Evolutionary conservation across 1,140 invertebrate species (phyloP), one percentile per base, ranked within the genome.

Genomic region (Bombus confusus): DNA sequence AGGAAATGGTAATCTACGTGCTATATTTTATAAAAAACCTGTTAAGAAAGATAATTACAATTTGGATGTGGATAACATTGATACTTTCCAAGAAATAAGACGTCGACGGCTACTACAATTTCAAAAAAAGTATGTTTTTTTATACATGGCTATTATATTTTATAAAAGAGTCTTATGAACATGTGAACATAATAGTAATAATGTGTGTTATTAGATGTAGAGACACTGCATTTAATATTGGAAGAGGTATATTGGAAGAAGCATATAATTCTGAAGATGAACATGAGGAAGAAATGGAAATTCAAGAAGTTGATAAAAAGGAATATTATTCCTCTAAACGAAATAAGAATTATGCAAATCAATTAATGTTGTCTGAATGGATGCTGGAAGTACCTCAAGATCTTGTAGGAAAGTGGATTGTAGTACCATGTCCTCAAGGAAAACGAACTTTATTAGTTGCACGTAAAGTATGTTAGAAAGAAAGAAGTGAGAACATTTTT

Each of bases 361-460:
- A 92, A 93, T 93, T 98, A 57, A 98, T 98, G 98, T 92, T 98
- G 41, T 99, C 98, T 1, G 98, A 99, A 94, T 99, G 98, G 98
- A 95, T 99, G 93, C 94, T 97, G 3, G 98, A 99, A 89, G 96
- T 97, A 72, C 98, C 98, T 28, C 95, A 96, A 80, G 97, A 98
- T 94, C 97, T 99, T 90, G 91, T 96, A 47, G 94, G 96, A 15
- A 96, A 97, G 75, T 99, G 98, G 98, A 93, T 97, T n/a, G 96
- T 98, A 85, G 96, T 98, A 52, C 96, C 97, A 1, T 98, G 98
- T 94, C 98, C 98, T 57, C 96, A 97, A 90, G 98, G 98, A 43
- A 96, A 96, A 88, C 95, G 98, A 85, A 96, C 96, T 90, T 94
- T 99, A 13, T 95, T 99, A 62, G 96, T 99, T 64, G 97, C 98